A percentile compares a stretch with the other conserved stretches of the same genome.
phyloP scores from a whole-genome alignment of 2,113 vertebrate genomes.

The Nyctibius bracteatus region DNA sequence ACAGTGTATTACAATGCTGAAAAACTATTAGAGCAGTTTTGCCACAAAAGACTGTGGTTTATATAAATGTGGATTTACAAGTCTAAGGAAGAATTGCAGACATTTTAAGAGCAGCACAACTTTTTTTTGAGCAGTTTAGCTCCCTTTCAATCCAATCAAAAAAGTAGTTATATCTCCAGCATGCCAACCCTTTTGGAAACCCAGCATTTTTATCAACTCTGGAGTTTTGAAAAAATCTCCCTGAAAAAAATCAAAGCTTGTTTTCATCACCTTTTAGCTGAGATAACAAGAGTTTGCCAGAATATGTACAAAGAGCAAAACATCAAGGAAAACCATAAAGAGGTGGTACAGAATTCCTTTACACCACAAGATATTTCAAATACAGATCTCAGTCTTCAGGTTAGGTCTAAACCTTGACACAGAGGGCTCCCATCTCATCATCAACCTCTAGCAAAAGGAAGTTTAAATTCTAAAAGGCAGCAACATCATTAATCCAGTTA shows the following conservation, averaged over 20 bases:
- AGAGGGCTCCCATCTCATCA: not conserved
- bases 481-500: not conserved
- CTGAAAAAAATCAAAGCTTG: slow-evolving; percentile 7
- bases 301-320: slow-evolving; percentile 2
- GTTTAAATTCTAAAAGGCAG: not conserved
- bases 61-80: not conserved
- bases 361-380: not conserved
- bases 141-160: not conserved
- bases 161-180: not conserved
- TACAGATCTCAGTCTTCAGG: not conserved
- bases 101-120: not conserved
- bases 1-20: not conserved
- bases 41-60: slow-evolving; percentile 29
- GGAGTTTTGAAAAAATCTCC: not conserved
- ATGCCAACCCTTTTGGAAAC: not conserved
- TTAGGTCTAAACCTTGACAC: not conserved
- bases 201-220: not conserved
- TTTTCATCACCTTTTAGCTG: not conserved
- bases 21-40: not conserved
- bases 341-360: not conserved
- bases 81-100: not conserved
- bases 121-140: not conserved
- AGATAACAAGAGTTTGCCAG: not conserved
- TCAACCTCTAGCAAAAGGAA: not conserved
- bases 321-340: slow-evolving; percentile 16